These are phyloP conservation scores for Chondrilla cf. caribensis DNA, from an alignment of 37 sponge, comb jelly and placozoan species.

Conservation along the genomic window DNA sequence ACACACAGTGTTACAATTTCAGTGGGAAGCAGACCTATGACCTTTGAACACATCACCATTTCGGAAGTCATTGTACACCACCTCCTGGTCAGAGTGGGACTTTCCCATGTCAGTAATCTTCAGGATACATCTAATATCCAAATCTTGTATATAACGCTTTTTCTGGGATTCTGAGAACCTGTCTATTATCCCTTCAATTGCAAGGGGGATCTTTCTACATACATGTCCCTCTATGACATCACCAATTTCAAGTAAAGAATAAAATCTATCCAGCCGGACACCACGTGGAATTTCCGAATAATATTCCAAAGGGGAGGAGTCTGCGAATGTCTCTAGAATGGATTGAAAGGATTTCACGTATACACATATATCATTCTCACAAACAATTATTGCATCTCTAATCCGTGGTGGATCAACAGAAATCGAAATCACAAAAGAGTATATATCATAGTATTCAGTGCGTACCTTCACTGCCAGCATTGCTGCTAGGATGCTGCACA, in stretches of 20 bases:
- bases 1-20: too few relatives aligned
- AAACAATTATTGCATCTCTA: too few relatives aligned
- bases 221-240: slow-evolving; percentile 64
- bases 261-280: slow-evolving; percentile 30
- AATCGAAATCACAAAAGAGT: too few relatives aligned
- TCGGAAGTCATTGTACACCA: slow-evolving; percentile 9
- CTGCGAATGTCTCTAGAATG: slow-evolving; percentile 19
- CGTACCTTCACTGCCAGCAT: not conserved
- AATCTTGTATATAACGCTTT: not conserved
- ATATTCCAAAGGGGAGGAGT: slow-evolving; percentile 44
- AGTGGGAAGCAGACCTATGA: not conserved
- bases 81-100: not conserved
- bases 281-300: slow-evolving; percentile 23
- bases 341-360: too few relatives aligned
- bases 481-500: not conserved
- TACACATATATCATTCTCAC: too few relatives aligned
- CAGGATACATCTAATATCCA: not conserved
- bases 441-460: not conserved
- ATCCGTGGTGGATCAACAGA: too few relatives aligned
- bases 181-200: slow-evolving; percentile 11
- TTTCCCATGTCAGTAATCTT: slow-evolving; percentile 8
- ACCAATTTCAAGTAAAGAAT: slow-evolving; percentile 41
- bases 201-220: not conserved
- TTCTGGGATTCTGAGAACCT: not conserved
- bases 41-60: slow-evolving; percentile 23